Base-by-base conservation (phyloP, 2,113 vertebrate genomes). In the Xenopus laevis region DNA sequence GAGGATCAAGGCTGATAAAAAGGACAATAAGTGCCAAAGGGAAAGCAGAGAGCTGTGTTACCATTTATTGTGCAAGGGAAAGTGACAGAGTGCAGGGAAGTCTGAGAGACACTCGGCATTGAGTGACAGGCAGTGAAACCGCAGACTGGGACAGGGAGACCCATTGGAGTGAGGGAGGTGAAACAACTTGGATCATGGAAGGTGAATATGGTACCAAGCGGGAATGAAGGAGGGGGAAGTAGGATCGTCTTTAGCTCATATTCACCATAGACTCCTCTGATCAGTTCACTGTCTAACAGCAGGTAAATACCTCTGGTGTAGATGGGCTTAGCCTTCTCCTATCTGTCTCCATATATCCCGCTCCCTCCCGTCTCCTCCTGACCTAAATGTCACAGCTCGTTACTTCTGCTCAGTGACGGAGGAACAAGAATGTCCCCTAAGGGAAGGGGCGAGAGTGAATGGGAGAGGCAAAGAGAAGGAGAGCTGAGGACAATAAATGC, bases 361-460 rank as follows among this genome's bases (percentile, higher is more conserved):
- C 62, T n/a, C 27, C 30, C 23, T 10, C 53, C 16, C 13, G 13
- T 67, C 20, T 12, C 27, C 30, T 61, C 17, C 58, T 79, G 60
- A 55, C 65, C 60, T 74, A 47, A 55, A 65, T 77, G 67, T 71
- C 69, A 65, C 27, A 45, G 50, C n/a, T 46, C n/a, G 18, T 78
- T 65, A 58, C 61, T 20, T 65, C 68, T 50, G 44, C 72, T 58
- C 59, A 53, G 10, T 64, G 50, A 40, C 72, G 30, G 45, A 75
- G 57, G 45, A 75, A 52, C 23, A 40, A 30, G 23, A 57, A 44
- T 44, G 30, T 23, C 47, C 45, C 68, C 68, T 65, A 45, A 58
- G 46, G 72, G 72, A 23, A 27, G 23, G 23, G 23, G 23, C 4
- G 23, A 27, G 23, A 1, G 23, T 27, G 23, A 27, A 27, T 27